phyloP scores from a whole-genome alignment of 1,140 invertebrate species.

The Cephus cinctus region DNA sequence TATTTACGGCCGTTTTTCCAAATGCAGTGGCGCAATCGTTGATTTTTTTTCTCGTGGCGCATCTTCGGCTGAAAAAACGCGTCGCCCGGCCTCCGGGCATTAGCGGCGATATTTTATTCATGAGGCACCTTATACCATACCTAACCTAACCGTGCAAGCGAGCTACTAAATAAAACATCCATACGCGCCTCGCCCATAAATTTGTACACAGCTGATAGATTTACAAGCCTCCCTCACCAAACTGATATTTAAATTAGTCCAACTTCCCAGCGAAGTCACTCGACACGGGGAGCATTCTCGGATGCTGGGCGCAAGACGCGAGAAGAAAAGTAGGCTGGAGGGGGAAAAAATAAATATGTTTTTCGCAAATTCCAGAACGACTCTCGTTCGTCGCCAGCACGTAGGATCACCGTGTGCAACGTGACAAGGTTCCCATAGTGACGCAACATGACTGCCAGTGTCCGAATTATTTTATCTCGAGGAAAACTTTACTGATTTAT shows the following conservation, averaged over 20 bases:
- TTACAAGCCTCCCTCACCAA: conserved; percentile 53
- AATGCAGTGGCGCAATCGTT: conserved; percentile 40
- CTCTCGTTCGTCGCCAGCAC: conserved; percentile 7
- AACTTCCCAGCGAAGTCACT: conserved; percentile 42
- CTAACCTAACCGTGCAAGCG: conserved; percentile 42
- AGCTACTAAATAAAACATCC: conserved; percentile 56
- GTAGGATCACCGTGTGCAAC: no score
- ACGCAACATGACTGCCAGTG: no score
- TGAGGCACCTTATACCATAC: conserved; percentile 49
- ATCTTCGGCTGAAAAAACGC: conserved; percentile 48
- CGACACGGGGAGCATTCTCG: conserved; percentile 34
- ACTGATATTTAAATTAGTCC: conserved; percentile 59
- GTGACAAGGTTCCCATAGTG: no score
- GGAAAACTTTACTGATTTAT: no score
- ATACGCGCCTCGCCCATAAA: conserved; percentile 52
- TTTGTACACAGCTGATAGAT: conserved; percentile 54
- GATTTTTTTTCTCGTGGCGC: conserved; percentile 29
- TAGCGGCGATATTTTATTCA: conserved; percentile 57
- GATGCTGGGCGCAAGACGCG: neutral
- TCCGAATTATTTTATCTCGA: no score
- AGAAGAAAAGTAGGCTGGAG: neutral
- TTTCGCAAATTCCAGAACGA: conserved; percentile 19
- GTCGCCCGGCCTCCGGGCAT: conserved; percentile 50
- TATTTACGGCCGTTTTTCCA: no score
- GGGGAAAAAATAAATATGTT: conserved; percentile 19